Percentiles rank a stretch among this genome's conserved stretches.
Conservation (phyloP, 2,113 vertebrate species). For the Callaeas wilsoni region DNA sequence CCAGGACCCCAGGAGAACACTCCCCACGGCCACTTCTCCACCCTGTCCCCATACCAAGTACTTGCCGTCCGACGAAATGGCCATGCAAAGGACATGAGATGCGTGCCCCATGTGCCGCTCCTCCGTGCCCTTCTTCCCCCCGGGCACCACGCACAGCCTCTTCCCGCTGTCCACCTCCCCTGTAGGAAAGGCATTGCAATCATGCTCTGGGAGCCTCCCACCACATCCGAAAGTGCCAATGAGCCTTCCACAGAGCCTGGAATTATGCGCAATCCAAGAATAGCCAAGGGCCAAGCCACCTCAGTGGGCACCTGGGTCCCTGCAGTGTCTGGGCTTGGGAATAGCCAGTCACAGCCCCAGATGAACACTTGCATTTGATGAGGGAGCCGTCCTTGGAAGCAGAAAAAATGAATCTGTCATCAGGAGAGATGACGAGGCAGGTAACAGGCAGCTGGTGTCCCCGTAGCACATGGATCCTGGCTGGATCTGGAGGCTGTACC, state of each 20-base stretch:
- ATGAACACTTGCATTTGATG: constrained; percentile 88
- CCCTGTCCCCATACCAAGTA: constrained; percentile 80
- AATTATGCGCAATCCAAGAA: neutral
- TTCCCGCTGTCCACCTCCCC: constrained; percentile 89
- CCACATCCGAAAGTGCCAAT: rapidly evolving
- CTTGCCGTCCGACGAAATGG: constrained; percentile 92
- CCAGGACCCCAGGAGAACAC: rapidly evolving
- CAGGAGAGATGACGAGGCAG: constrained; percentile 86
- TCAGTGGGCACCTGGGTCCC: neutral
- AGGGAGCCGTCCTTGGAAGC: constrained; percentile 92
- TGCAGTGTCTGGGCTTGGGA: neutral
- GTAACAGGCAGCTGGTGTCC: constrained; percentile 93
- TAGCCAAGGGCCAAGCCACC: neutral
- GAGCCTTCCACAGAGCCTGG: neutral
- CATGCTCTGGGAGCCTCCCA: neutral
- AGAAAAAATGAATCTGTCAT: constrained; percentile 88
- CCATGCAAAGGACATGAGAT: constrained; percentile 86
- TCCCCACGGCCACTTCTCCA: neutral
- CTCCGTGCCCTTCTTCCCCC: constrained; percentile 82
- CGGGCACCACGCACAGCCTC: constrained; percentile 81
- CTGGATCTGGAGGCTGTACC: constrained; percentile 78
- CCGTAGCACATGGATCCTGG: constrained; percentile 80
- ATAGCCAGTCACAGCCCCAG: neutral
- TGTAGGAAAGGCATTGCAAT: neutral
- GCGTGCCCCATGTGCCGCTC: constrained; percentile 81